Conservation (phyloP, 2,113 vertebrate species). For the Apeltes quadracus region DNA sequence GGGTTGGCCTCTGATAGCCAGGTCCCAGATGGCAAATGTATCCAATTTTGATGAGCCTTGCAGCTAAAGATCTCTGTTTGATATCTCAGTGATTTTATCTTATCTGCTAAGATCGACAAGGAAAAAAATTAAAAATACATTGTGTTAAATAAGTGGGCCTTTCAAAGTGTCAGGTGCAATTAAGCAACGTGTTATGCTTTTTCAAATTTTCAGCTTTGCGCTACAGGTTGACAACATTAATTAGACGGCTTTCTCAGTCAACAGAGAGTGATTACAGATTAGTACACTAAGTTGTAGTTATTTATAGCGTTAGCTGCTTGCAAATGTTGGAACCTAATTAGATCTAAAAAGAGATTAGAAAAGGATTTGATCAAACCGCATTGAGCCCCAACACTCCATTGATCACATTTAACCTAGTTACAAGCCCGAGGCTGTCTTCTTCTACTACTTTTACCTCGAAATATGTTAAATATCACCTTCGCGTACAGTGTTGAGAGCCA, state of each 20-base stretch:
- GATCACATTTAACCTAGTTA: conserved; percentile 8
- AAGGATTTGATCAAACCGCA: not conserved
- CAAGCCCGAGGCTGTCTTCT: not conserved
- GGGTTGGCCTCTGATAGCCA: not conserved
- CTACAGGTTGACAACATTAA: conserved; percentile 29
- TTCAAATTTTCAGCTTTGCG: conserved; percentile 12
- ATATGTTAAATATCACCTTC: not conserved
- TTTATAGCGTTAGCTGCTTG: conserved; percentile 6
- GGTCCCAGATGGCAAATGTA: not conserved
- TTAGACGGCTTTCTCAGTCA: conserved; percentile 13
- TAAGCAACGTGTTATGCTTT: not conserved
- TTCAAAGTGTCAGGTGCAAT: not conserved
- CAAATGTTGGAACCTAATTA: not conserved
- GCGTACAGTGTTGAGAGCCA: not conserved
- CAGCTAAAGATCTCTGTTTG: not conserved
- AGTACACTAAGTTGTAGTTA: not conserved
- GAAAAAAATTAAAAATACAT: not conserved
- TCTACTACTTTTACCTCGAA: not conserved
- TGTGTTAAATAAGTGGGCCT: not conserved
- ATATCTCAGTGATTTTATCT: not conserved
- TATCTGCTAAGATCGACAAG: not conserved
- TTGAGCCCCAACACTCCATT: not conserved
- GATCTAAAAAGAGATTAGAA: not conserved
- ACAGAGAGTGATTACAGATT: conserved; percentile 23
- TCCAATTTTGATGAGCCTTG: not conserved